Conservation (phyloP, 2,113 vertebrate species). For the Dicrurus megarhynchus region DNA sequence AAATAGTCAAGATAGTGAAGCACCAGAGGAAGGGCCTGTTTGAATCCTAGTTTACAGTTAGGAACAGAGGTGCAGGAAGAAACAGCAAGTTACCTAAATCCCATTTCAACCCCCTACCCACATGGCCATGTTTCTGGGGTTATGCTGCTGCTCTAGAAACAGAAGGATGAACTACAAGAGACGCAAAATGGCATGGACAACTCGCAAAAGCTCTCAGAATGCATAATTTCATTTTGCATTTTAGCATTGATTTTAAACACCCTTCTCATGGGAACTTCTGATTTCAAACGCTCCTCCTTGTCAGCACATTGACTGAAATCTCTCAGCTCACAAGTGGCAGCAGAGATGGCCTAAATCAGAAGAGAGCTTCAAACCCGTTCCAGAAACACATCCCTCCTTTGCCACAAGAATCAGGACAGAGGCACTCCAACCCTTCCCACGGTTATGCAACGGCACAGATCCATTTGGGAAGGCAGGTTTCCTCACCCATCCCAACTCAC, state of each 20-base stretch:
- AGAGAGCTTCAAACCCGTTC: neutral
- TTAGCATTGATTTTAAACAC: neutral
- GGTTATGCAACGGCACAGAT: neutral
- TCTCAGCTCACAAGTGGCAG: neutral
- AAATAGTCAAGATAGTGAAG: neutral
- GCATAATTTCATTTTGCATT: neutral
- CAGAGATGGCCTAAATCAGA: neutral
- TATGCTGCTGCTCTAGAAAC: neutral
- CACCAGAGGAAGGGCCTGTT: neutral
- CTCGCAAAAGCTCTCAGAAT: neutral
- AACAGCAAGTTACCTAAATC: neutral
- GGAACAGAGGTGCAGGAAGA: neutral
- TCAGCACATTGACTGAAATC: neutral
- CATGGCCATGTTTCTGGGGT: neutral
- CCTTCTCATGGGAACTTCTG: neutral
- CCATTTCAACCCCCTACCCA: neutral
- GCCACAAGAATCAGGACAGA: conserved; percentile 12
- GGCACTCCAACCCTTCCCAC: neutral
- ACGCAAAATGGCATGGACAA: neutral
- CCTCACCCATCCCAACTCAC: neutral
- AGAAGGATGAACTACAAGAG: neutral
- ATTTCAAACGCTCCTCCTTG: neutral
- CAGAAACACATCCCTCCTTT: neutral
- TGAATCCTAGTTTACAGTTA: neutral
- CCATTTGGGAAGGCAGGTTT: neutral